These are phyloP conservation scores for Rugalucina vietnamica DNA, from an alignment of 2,888 invertebrate species.

Conservation along the genomic window DNA sequence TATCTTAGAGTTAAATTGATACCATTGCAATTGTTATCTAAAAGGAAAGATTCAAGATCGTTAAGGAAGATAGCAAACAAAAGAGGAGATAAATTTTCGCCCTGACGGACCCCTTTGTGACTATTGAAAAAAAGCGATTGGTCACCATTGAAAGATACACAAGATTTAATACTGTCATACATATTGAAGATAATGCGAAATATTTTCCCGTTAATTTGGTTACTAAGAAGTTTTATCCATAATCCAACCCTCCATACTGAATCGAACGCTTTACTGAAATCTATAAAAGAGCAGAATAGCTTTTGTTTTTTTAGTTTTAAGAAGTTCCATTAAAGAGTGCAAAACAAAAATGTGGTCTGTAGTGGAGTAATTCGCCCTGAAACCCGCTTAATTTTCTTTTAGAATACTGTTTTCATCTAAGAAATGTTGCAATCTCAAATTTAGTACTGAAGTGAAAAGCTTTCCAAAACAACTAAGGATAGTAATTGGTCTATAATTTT, in stretches of 20 bases:
- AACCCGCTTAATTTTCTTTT: slow-evolving; percentile 50
- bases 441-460: slow-evolving; percentile 37
- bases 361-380: slow-evolving; percentile 38
- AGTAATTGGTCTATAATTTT: slow-evolving; percentile 45
- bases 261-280: neutral
- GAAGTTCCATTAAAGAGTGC: neutral
- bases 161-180: neutral
- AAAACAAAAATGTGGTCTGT: slow-evolving; percentile 13
- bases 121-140: neutral
- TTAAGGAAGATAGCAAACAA: neutral
- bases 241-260: neutral
- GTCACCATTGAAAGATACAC: neutral
- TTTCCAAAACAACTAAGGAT: slow-evolving; percentile 47
- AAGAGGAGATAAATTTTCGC: neutral
- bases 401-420: slow-evolving; percentile 32
- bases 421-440: slow-evolving; percentile 36
- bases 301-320: neutral
- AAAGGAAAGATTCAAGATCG: neutral
- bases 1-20: neutral
- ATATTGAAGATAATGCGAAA: neutral
- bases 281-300: neutral
- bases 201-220: neutral
- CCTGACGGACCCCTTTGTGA: neutral
- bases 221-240: neutral
- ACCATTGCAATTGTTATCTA: neutral